Evolutionary conservation across 2,797 vertebrate species (phyloP), one percentile per base, ranked within the genome.

Genomic region (Enteromius unitaeniatus): DNA sequence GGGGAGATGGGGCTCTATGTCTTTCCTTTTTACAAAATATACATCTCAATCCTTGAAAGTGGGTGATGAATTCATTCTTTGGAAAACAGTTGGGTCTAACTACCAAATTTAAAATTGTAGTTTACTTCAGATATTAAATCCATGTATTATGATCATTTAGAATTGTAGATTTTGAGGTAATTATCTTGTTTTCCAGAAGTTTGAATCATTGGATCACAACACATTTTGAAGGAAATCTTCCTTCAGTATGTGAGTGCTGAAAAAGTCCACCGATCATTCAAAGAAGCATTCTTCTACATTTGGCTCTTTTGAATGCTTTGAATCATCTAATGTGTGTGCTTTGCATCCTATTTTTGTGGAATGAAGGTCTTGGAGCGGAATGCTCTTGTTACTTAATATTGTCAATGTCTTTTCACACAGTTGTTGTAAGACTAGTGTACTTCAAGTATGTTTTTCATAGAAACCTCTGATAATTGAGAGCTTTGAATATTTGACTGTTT

Each of bases 361-460:
- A 77, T 55, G 49, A 77, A 77, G 23, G 26, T 69, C 81, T 83
- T 83, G 37, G 47, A 83, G 76, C 55, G 62, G 17, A 86, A 42
- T 67, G 19, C 60, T 78, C 17, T 74, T 26, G 21, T 17, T 47
- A 53, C 49, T 76, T 83, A 84, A 84, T 84, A 62, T 62, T 78
- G 17, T 81, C 60, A 77, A 15, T 80, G 64, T 58, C 83, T 75
- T 47, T 84, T 79, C 76, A 67, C 65, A 58, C 67, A 62, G 9
- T 83, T 47, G 19, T 40, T 76, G 26, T 78, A 31, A 60, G 51
- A 40, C 21, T 65, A 62, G 51, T 34, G 68, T 62, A 79, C 82
- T 79, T 51, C 78, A 80, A 79, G 77, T 79, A 64, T 78, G 78
- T 84, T 79, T 73, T 72, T 84, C 76, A 37, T 40, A 11, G 74